These are phyloP conservation scores for Coregonus suidteri DNA, from an alignment of 2,797 vertebrate species.

Conservation along the genomic window DNA sequence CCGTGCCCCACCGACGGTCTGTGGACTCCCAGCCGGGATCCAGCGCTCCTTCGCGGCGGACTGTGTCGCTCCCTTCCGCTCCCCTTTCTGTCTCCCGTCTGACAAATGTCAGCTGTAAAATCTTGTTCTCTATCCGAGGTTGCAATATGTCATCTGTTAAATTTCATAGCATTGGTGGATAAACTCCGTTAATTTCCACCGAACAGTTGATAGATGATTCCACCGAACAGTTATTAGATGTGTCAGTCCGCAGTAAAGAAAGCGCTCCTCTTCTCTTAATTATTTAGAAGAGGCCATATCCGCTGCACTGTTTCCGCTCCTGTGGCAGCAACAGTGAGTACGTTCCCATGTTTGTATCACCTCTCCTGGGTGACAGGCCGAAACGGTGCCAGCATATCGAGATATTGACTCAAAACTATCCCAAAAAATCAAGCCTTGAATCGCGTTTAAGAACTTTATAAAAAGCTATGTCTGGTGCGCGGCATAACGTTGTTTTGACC, in stretches of 20 bases:
- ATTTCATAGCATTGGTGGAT: not conserved
- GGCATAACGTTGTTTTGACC: not conserved
- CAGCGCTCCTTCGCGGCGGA: not conserved
- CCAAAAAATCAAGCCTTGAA: not conserved
- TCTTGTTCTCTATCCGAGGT: conserved; percentile 1
- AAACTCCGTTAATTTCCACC: not conserved
- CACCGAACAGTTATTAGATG: not conserved
- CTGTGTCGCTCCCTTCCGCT: conserved; percentile 3
- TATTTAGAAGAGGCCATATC: conserved; percentile 20
- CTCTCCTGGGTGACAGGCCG: not conserved
- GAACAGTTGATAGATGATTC: not conserved
- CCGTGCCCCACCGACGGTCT: conserved; percentile 13
- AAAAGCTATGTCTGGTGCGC: too few relatives aligned
- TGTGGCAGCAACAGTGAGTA: not conserved
- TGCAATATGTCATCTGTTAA: conserved; percentile 14
- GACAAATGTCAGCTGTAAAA: not conserved
- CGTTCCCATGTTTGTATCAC: not conserved
- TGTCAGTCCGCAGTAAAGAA: conserved; percentile 9
- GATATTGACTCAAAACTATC: not conserved
- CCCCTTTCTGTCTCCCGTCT: not conserved
- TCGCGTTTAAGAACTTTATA: not conserved
- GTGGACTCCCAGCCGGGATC: conserved; percentile 21
- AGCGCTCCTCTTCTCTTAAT: conserved; percentile 31
- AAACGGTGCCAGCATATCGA: not conserved
- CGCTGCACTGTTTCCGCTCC: conserved; percentile 16